Evolutionary conservation across 2,888 invertebrate species (phyloP).

Genomic region (Coleophora flavipennella): DNA sequence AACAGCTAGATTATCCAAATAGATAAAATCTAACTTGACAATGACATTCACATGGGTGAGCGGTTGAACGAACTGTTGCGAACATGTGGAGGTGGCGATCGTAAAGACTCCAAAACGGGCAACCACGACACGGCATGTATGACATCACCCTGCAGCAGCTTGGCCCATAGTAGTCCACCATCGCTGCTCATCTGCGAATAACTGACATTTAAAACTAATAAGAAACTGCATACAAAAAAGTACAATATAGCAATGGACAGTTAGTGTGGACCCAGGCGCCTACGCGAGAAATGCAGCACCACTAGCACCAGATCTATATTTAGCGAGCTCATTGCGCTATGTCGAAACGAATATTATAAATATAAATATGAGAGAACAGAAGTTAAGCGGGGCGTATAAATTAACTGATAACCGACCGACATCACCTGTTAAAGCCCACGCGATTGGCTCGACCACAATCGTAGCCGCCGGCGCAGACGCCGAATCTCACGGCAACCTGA

Average conservation of each 20-base stretch:
- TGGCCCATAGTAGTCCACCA: slow-evolving; percentile 36
- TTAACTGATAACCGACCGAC: slow-evolving; percentile 59
- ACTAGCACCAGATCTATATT: slow-evolving; percentile 48
- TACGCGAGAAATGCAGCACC: slow-evolving; percentile 44
- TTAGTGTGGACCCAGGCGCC: slow-evolving; percentile 45
- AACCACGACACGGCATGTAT: slow-evolving; percentile 55
- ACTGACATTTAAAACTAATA: slow-evolving; percentile 49
- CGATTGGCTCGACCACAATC: slow-evolving; percentile 27
- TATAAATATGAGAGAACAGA: slow-evolving; percentile 58
- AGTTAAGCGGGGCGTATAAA: slow-evolving; percentile 59
- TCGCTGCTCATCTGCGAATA: slow-evolving; percentile 21
- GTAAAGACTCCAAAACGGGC: slow-evolving; percentile 63
- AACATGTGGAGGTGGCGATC: slow-evolving; percentile 64
- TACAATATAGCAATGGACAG: slow-evolving; percentile 52
- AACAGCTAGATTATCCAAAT: slow-evolving; percentile 19
- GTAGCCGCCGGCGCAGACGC: slow-evolving; percentile 12
- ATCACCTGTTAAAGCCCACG: slow-evolving; percentile 53
- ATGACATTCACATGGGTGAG: slow-evolving; percentile 43
- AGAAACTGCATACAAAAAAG: slow-evolving; percentile 47
- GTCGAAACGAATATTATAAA: slow-evolving; percentile 56
- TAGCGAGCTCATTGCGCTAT: slow-evolving; percentile 58
- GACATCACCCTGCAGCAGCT: slow-evolving; percentile 54
- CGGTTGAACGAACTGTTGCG: slow-evolving; percentile 61
- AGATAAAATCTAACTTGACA: slow-evolving; percentile 43
- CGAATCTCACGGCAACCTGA: not conserved